Evolutionary conservation across 1,140 invertebrate species (phyloP).

Genomic region (Halesus radiatus): DNA sequence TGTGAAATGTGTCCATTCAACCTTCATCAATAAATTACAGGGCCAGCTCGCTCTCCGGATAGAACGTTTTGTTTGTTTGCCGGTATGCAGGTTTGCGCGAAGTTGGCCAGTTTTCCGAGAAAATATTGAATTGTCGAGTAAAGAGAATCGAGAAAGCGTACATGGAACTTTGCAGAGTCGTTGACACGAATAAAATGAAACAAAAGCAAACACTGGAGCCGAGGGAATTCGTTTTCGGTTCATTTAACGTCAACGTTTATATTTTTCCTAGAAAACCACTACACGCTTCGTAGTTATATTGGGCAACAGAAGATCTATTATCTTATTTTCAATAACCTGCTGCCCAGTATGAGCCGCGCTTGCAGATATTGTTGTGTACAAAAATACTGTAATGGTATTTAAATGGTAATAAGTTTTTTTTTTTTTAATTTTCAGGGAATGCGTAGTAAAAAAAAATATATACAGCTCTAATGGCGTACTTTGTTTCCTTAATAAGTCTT

Average conservation of each 20-base stretch:
- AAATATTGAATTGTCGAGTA: conserved; percentile 1
- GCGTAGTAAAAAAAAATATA: no score
- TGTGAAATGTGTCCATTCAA: no score
- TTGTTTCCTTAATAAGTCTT: no score
- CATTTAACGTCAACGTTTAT: conserved; percentile 16
- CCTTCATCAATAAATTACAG: no score
- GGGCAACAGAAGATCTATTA: no score
- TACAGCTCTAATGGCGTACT: no score
- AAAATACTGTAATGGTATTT: no score
- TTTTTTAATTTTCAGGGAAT: no score
- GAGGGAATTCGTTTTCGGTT: neutral
- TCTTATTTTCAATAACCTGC: neutral
- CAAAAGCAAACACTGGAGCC: neutral
- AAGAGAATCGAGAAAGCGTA: neutral
- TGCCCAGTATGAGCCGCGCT: neutral
- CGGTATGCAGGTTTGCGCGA: neutral
- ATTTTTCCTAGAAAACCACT: neutral
- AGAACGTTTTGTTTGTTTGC: neutral
- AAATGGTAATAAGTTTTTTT: no score
- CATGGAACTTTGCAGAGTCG: conserved; percentile 2
- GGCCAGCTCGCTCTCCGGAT: no score
- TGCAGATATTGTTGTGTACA: neutral
- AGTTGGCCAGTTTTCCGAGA: neutral
- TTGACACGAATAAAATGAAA: conserved; percentile 7
- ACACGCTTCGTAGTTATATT: neutral